A percentile compares a stretch with the other conserved stretches of the same genome.
phyloP scores from a whole-genome alignment of 1,140 invertebrate species.

The Diplogasteroides magnus region DNA sequence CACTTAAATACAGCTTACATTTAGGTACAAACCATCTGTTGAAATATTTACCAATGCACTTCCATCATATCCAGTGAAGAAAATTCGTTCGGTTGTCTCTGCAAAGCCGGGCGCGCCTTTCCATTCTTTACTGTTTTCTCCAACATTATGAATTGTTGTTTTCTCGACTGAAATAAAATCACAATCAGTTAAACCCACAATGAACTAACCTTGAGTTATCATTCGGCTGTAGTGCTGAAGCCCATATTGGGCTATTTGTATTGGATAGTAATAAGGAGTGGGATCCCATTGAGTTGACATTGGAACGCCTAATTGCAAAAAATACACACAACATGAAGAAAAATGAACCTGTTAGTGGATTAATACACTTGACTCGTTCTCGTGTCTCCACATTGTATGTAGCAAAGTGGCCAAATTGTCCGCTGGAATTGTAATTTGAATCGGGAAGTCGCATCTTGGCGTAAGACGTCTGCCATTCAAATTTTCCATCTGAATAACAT shows the following conservation, averaged over 20 bases:
- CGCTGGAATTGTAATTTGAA: constrained; percentile 76
- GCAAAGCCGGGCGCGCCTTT: constrained; percentile 21
- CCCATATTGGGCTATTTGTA: constrained; percentile 96
- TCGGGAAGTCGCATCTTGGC: constrained; percentile 39
- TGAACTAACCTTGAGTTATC: constrained; percentile 21
- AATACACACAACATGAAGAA: constrained; percentile 39
- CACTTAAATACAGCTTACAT: background rate
- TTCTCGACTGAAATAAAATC: background rate
- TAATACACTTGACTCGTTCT: constrained; percentile 90
- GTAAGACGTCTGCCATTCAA: constrained; percentile 40
- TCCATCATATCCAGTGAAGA: constrained; percentile 19
- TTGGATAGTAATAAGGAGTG: constrained; percentile 82
- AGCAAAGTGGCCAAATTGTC: constrained; percentile 89
- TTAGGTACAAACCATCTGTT: constrained; percentile 3
- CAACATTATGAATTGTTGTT: background rate
- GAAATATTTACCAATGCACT: constrained; percentile 20
- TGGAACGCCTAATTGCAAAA: constrained; percentile 60
- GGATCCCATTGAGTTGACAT: constrained; percentile 87
- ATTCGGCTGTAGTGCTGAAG: constrained; percentile 80
- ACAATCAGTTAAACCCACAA: too few relatives aligned
- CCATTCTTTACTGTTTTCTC: constrained; percentile 17
- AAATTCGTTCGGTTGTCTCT: constrained; percentile 24
- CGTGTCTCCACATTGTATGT: constrained; percentile 93
- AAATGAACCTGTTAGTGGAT: constrained; percentile 69
- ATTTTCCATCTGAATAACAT: constrained; percentile 10